Conservation (phyloP, 2,888 invertebrate species). For the Hoplodrina ambigua region DNA sequence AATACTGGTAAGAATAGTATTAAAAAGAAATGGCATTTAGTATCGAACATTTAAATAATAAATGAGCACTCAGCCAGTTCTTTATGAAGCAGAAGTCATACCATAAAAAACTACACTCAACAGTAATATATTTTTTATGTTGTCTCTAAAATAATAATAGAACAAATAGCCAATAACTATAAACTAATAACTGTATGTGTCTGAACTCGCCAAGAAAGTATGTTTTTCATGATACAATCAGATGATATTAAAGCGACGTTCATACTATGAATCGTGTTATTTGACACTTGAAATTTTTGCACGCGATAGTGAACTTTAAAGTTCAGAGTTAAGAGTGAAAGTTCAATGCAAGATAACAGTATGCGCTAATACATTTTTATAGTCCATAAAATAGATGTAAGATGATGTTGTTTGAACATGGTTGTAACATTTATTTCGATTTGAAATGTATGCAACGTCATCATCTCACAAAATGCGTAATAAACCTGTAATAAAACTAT, state of each 20-base stretch:
- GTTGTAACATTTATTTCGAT: conserved; percentile 31
- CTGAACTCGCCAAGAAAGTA: conserved; percentile 31
- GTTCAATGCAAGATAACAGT: conserved; percentile 46
- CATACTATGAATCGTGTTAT: conserved; percentile 23
- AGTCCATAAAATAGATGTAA: conserved; percentile 40
- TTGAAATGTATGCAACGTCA: conserved; percentile 40
- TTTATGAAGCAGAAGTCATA: too few relatives aligned
- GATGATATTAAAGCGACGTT: conserved; percentile 25
- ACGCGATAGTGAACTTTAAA: conserved; percentile 38
- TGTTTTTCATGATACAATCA: conserved; percentile 36
- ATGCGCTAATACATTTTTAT: conserved; percentile 43
- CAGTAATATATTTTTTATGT: background rate
- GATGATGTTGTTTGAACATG: conserved; percentile 33
- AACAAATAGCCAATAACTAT: background rate
- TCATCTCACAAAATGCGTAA: conserved; percentile 40
- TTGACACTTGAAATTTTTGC: conserved; percentile 17
- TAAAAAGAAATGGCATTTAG: too few relatives aligned
- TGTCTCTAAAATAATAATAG: background rate
- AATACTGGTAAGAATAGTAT: too few relatives aligned
- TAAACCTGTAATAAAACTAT: conserved; percentile 60
- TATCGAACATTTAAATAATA: too few relatives aligned
- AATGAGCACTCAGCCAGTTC: too few relatives aligned
- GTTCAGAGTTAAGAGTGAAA: conserved; percentile 47
- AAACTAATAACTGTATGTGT: conserved; percentile 12
- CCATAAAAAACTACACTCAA: background rate